Evolutionary conservation across 2,888 invertebrate species (phyloP).

Genomic region (Hirtodrosophila duncani): DNA sequence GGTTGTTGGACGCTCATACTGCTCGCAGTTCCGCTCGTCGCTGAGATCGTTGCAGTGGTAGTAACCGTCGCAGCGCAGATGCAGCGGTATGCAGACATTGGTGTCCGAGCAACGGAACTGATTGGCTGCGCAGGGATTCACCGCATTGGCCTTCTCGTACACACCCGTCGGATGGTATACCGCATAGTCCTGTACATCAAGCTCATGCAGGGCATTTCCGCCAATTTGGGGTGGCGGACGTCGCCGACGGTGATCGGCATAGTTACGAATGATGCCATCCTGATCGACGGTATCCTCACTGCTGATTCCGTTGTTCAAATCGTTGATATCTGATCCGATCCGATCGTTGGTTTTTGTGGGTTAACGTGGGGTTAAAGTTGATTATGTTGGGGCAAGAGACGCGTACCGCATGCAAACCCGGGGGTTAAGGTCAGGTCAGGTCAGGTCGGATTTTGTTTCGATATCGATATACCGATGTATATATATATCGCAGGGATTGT

Average conservation of each 20-base stretch:
- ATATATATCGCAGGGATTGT: background rate
- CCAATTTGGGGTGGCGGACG: constrained; percentile 10
- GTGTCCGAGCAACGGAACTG: constrained; percentile 81
- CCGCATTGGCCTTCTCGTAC: constrained; percentile 55
- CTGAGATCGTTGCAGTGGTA: constrained; percentile 82
- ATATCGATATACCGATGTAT: background rate
- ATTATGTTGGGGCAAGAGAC: constrained; percentile 1
- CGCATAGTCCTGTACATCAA: constrained; percentile 50
- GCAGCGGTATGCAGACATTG: constrained; percentile 81
- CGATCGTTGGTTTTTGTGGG: constrained; percentile 21
- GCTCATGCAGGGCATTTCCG: constrained; percentile 34
- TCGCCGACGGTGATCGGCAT: constrained; percentile 40
- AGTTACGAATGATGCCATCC: constrained; percentile 60
- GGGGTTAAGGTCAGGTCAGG: background rate
- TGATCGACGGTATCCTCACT: constrained; percentile 50
- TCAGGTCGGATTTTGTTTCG: background rate
- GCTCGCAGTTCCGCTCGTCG: constrained; percentile 80
- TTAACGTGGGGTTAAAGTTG: constrained; percentile 27
- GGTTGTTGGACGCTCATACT: constrained; percentile 34
- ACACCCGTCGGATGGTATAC: constrained; percentile 38
- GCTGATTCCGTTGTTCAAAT: constrained; percentile 17
- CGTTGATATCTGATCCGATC: constrained; percentile 3
- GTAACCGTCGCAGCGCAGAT: constrained; percentile 80
- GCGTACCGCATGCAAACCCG: constrained; percentile 49
- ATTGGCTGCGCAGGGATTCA: constrained; percentile 78